Base-by-base conservation (phyloP, 2,113 vertebrate genomes). In the Gopherus evgoodei region DNA sequence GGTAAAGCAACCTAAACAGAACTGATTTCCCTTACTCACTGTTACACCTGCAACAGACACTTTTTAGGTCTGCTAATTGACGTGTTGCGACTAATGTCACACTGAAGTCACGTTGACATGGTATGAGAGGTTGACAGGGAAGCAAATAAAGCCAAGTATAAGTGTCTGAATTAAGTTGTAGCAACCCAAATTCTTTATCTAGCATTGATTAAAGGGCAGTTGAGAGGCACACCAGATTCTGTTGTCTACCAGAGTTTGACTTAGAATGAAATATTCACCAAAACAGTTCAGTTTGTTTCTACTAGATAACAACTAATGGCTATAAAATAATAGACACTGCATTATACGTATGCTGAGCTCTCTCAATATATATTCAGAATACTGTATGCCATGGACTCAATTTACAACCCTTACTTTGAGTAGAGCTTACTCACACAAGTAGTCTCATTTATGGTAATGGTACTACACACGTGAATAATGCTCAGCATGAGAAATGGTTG, bases 51-150 rank as follows among this genome's bases (percentile, higher is more conserved):
- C 62, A 86, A 29, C 75, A 53, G 88, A 31, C 62, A 87, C 44
- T 57, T 95, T 94, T 25, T 62, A 78, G 59, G 8, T 81, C 90
- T 92, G 47, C 87, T 95, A 96, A 97, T 84, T 96, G 92, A 59
- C 79, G 42, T 87, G 90, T 87, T 92, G 53, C 88, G 76, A 44
- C 42, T 92, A 80, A 84, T 91, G 82, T 89, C 62, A 56, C 54
- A 62, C 75, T 90, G 90, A 94, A 90, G 83, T 80, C 76, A 56
- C 93, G 69, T 84, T 95, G 87, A 96, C 81, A 54, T 83, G 88
- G 88, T 75, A 93, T 75, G 78, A 92, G 78, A 93, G 62, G 22
- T 88, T 95, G 87, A 21, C 88, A 91, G 21, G 29, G 24, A 84
- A 84, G 83, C 27, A 69, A 78, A 92, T 91, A 65, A 87, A 79